Base-by-base conservation (phyloP, 2,113 vertebrate species). In the Scomber scombrus region DNA sequence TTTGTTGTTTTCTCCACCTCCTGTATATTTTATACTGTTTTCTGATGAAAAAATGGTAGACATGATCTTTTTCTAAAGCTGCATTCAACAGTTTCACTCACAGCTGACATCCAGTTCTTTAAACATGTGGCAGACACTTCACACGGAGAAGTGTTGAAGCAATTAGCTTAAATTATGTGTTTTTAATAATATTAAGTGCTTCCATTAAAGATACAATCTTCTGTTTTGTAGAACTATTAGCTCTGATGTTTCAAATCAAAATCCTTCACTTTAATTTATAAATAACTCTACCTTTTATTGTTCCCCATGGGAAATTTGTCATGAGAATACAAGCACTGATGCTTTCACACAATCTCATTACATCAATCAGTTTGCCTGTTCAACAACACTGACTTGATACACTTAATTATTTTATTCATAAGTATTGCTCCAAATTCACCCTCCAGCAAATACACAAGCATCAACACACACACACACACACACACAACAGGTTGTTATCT, bases 251-350 rank as follows among this genome's bases (percentile, higher is more conserved):
- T 57, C 47, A 18, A 57, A 26, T 21, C 21, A 6, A 64, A 21
- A 65, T 61, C 46, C 65, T 49, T 63, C 15, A 63, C 14, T 26
- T 26, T 26, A 26, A 26, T 26, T 26, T 26, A 26, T 26, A 26
- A 26, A 26, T 26, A 26, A 10, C 2, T 31, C 11, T 26, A 13
- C 23, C 23, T 21, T 66, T 57, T 40, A 16, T 52, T 52, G n/a
- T 56, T 74, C 45, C 75, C 62, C 26, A 8, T 58, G 71, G 71
- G 75, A 86, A 71, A 80, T 73, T 68, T 77, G n/a, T 52, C 45
- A 11, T 11, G 19, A 58, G 57, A 52, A 21, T 58, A 50, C n/a
- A 23, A 66, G 34, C 21, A 50, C 14, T 11, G 55, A 57, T 19
- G 71, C 16, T 31, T 54, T 65, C 34, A 3, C 54, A 49, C 18